These are phyloP conservation scores for Rhagologus leucostigma DNA, from an alignment of 2,113 vertebrate species.

Conservation along the genomic window DNA sequence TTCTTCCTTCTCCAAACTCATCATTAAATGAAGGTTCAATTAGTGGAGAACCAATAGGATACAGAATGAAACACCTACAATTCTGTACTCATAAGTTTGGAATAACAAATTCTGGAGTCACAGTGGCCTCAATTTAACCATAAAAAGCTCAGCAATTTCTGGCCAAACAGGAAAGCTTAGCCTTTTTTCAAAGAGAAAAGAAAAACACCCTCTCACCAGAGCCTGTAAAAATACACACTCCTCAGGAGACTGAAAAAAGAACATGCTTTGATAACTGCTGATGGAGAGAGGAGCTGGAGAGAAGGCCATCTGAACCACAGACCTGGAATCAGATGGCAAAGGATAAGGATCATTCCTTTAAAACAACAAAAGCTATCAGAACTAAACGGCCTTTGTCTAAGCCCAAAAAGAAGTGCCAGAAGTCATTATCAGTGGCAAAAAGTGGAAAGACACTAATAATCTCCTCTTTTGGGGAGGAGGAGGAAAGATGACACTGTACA, in stretches of 20 bases:
- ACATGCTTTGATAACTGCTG: not conserved
- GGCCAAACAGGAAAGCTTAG: not conserved
- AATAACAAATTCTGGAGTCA: not conserved
- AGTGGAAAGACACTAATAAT: not conserved
- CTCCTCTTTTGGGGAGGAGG: not conserved
- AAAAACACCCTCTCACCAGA: not conserved
- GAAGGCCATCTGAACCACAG: not conserved
- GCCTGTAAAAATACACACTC: not conserved
- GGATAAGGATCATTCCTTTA: not conserved
- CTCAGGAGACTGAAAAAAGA: not conserved
- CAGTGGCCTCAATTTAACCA: not conserved
- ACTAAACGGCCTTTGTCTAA: not conserved
- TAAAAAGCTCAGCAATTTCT: not conserved
- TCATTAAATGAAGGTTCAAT: not conserved
- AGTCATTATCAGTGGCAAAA: not conserved
- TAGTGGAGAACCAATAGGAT: not conserved
- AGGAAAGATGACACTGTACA: not conserved
- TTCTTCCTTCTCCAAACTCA: not conserved
- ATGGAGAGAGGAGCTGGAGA: not conserved
- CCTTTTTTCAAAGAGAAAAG: not conserved
- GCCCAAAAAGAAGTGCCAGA: not conserved
- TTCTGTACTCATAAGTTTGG: not conserved
- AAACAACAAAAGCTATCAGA: not conserved
- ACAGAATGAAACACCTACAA: not conserved
- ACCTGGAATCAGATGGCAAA: not conserved